Percentiles rank a stretch among this genome's conserved stretches.
phyloP scores from a whole-genome alignment of 2,888 invertebrate genomes.

The Drosophila mercatorum region DNA sequence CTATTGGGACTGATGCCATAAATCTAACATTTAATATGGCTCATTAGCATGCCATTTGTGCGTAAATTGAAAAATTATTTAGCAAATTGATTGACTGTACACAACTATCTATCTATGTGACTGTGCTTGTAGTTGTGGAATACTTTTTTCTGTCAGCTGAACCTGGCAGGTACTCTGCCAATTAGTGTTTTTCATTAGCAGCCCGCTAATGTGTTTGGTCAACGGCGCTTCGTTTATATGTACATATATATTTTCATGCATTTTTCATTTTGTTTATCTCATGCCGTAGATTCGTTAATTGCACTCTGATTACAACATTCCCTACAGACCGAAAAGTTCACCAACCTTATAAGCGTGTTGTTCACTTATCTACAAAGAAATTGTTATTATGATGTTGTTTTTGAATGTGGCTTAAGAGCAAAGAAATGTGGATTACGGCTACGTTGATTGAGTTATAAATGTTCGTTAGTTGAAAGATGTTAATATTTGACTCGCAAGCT shows the following conservation, averaged over 20 bases:
- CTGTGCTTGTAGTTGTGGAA: constrained; percentile 16
- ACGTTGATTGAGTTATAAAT: constrained; percentile 6
- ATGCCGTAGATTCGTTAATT: constrained; percentile 46
- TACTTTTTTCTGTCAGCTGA: constrained; percentile 22
- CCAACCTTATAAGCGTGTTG: constrained; percentile 44
- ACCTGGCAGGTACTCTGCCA: constrained; percentile 11
- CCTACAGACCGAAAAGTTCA: constrained; percentile 50
- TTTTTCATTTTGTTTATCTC: constrained; percentile 14
- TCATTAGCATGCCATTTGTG: constrained; percentile 51
- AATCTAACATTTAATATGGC: constrained; percentile 36
- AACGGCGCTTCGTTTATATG: constrained; percentile 25
- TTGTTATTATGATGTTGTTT: constrained; percentile 5
- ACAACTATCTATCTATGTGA: not conserved
- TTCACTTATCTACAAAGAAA: constrained; percentile 10
- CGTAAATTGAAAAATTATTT: constrained; percentile 55
- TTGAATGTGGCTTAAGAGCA: not conserved
- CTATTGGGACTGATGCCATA: constrained; percentile 24
- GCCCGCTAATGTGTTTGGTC: constrained; percentile 53
- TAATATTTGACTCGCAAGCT: not conserved
- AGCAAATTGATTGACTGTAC: constrained; percentile 22
- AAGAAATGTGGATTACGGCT: not conserved
- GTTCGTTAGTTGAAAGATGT: not conserved
- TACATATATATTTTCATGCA: constrained; percentile 23
- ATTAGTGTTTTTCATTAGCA: constrained; percentile 61
- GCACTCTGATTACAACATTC: constrained; percentile 60